Percentiles rank a stretch among this genome's conserved stretches.
Conservation (phyloP, 2,113 vertebrate species). For the Passerina amoena region DNA sequence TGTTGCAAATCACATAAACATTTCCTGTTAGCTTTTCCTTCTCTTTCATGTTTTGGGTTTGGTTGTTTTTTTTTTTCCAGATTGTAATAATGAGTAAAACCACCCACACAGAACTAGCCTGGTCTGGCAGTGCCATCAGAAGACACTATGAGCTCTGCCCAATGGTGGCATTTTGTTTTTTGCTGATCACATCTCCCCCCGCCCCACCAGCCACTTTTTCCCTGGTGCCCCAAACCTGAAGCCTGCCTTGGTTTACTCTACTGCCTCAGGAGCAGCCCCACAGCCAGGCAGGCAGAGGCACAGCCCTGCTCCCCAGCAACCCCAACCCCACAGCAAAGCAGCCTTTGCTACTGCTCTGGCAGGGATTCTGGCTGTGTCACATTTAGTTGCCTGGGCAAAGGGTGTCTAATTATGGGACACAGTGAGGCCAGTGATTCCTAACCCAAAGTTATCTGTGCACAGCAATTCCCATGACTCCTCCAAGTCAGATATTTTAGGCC, state of each 20-base stretch:
- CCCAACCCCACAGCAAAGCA: accelerated
- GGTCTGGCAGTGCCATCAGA: background rate
- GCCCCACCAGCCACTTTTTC: accelerated
- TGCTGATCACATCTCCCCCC: background rate
- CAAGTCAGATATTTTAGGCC: background rate
- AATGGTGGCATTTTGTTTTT: accelerated
- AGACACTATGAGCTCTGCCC: background rate
- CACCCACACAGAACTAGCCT: background rate
- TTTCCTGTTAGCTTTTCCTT: background rate
- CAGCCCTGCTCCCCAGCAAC: background rate
- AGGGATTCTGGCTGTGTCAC: background rate
- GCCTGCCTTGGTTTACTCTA: background rate
- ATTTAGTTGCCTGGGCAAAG: accelerated
- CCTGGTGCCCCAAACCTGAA: accelerated
- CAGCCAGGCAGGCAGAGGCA: background rate
- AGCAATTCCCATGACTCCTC: background rate
- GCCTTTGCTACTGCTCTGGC: accelerated
- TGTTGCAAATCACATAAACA: background rate
- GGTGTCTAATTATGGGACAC: background rate
- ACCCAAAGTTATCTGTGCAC: background rate
- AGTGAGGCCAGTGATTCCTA: background rate
- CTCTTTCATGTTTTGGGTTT: background rate
- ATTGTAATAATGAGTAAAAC: background rate
- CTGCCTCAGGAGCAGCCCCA: background rate
- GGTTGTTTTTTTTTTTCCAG: background rate